phyloP scores from a whole-genome alignment of 2,888 invertebrate species.

The Odontothrips loti region DNA sequence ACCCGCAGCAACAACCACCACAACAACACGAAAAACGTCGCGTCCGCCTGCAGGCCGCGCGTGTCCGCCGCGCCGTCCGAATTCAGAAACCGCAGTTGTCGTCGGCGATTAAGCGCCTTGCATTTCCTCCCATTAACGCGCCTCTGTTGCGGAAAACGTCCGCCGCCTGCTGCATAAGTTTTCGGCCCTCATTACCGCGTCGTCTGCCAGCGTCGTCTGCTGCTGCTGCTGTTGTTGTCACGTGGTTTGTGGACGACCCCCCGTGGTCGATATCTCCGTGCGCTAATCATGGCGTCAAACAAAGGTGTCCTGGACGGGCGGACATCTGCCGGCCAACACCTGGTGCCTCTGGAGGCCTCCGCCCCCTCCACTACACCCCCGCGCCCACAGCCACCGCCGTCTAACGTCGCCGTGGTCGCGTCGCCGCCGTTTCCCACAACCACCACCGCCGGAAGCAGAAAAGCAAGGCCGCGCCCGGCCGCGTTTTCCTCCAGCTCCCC shows the following conservation, averaged over 20 bases:
- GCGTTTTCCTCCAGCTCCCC: too few relatives aligned
- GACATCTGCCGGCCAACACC: slow-evolving; percentile 9
- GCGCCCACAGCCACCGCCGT: neutral
- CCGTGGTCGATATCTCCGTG: neutral
- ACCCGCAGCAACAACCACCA: too few relatives aligned
- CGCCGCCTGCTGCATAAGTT: neutral
- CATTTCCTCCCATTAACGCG: neutral
- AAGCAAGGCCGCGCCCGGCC: too few relatives aligned
- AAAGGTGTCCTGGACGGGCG: neutral
- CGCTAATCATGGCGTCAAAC: slow-evolving; percentile 15
- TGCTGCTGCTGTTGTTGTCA: neutral
- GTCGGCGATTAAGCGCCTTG: neutral
- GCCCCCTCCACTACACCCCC: neutral
- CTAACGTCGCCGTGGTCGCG: neutral
- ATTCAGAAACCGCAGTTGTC: too few relatives aligned
- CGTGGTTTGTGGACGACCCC: neutral
- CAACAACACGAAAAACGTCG: too few relatives aligned
- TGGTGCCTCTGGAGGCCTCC: neutral
- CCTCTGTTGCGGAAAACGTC: neutral
- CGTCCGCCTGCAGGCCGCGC: too few relatives aligned
- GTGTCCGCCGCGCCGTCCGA: too few relatives aligned
- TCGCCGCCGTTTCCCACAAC: too few relatives aligned
- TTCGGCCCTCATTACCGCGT: neutral
- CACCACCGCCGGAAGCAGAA: too few relatives aligned
- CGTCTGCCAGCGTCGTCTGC: neutral